Conservation (phyloP, 1,140 invertebrate species). For the Drosophila hydei region DNA sequence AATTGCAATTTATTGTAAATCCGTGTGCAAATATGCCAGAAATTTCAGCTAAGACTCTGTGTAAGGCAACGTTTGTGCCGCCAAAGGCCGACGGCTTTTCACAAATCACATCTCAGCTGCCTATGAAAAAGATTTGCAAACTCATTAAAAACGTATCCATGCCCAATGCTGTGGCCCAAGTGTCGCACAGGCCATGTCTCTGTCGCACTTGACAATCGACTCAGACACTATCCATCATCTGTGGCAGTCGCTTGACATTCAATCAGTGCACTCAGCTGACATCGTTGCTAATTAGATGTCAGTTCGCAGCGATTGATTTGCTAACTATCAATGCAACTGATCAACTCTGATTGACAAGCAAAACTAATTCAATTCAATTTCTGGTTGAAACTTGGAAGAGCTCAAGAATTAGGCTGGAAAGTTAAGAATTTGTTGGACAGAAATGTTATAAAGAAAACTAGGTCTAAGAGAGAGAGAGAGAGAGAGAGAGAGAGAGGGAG, state of each 20-base stretch:
- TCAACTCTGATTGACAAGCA: conserved; percentile 10
- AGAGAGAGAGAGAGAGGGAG: no score
- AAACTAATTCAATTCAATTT: conserved; percentile 24
- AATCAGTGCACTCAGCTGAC: conserved; percentile 63
- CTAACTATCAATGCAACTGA: conserved; percentile 15
- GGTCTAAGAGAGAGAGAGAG: no score
- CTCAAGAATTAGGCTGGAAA: no score
- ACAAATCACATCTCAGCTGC: conserved; percentile 38
- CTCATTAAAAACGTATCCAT: conserved; percentile 27
- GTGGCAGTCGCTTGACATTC: conserved; percentile 52
- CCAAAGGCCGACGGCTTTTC: conserved; percentile 70
- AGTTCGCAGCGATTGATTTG: conserved; percentile 23
- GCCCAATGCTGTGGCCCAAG: neutral
- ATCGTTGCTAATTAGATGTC: conserved; percentile 71
- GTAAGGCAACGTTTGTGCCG: conserved; percentile 49
- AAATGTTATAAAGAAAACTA: no score
- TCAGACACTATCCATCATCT: conserved; percentile 50
- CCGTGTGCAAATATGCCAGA: conserved; percentile 74
- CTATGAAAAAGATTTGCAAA: conserved; percentile 52
- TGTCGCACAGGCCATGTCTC: neutral
- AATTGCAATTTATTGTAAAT: conserved; percentile 81
- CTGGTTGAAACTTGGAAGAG: no score
- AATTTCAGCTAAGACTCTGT: conserved; percentile 50
- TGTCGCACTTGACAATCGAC: conserved; percentile 27
- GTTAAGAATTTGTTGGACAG: no score